These are phyloP conservation scores for Caenorhabditis sp. DNA, from an alignment of 2,888 invertebrate species.

Conservation along the genomic window DNA sequence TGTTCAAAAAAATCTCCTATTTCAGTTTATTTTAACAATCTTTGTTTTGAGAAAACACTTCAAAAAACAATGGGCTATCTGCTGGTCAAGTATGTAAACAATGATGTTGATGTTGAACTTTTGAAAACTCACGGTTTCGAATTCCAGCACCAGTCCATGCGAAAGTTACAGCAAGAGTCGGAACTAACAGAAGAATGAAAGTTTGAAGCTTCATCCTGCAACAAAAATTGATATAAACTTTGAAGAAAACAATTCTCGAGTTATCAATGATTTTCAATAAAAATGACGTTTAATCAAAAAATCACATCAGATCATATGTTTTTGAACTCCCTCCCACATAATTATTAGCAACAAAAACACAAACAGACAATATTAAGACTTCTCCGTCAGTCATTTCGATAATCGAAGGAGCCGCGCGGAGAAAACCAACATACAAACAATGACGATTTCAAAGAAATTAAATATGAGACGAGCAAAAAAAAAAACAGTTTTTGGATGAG, in stretches of 20 bases:
- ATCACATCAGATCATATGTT: no score
- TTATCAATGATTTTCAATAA: background rate
- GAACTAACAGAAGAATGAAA: slow-evolving; percentile 4
- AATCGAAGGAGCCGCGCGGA: no score
- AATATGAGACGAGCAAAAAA: slow-evolving; percentile 10
- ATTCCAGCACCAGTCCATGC: slow-evolving; percentile 42
- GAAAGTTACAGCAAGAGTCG: background rate
- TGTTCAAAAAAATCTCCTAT: background rate
- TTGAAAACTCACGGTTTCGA: slow-evolving; percentile 36
- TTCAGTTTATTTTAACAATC: background rate
- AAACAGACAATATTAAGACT: no score
- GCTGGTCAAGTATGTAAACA: background rate
- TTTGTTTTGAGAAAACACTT: background rate
- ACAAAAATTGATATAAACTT: background rate
- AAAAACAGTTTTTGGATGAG: background rate
- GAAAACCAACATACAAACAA: slow-evolving; percentile 42
- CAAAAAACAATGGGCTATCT: background rate
- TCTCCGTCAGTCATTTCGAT: no score
- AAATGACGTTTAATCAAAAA: background rate
- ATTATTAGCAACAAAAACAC: no score
- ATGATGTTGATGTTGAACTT: background rate
- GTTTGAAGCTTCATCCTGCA: slow-evolving; percentile 28
- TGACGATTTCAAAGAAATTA: slow-evolving; percentile 20
- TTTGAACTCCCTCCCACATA: no score
- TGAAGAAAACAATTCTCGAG: no score